A percentile compares a stretch with the other conserved stretches of the same genome.
Evolutionary conservation across 1,140 invertebrate species (phyloP).

Genomic region (Panonychus citri): DNA sequence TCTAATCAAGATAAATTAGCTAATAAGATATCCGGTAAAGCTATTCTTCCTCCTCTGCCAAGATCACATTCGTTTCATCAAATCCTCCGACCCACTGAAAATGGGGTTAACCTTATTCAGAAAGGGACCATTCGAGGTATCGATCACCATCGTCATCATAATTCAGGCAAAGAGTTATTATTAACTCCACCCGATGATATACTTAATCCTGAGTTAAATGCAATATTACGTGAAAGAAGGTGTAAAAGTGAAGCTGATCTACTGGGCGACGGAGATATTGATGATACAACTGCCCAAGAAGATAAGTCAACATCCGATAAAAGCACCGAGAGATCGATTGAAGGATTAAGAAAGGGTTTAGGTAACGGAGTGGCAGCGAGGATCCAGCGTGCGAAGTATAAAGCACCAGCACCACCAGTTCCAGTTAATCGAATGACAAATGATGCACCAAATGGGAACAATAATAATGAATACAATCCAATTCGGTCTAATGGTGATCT

Average conservation of each 20-base stretch:
- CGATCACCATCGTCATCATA: neutral
- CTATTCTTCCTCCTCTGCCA: slow-evolving; percentile 5
- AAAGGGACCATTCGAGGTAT: slow-evolving; percentile 10
- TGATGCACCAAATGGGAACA: too few species aligned
- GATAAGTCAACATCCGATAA: neutral
- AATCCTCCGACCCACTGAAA: slow-evolving; percentile 27
- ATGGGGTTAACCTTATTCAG: slow-evolving; percentile 7
- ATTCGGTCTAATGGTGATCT: too few species aligned
- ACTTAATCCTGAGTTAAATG: neutral
- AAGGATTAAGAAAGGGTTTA: neutral
- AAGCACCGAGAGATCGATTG: neutral
- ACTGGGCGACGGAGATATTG: neutral
- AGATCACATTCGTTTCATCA: slow-evolving; percentile 11
- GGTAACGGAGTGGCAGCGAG: slow-evolving; percentile 1
- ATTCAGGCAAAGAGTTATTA: neutral
- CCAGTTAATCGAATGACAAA: neutral
- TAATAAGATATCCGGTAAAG: neutral
- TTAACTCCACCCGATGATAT: neutral
- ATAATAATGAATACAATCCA: neutral
- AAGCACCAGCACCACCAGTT: neutral
- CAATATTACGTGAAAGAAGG: neutral
- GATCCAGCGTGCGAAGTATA: slow-evolving; percentile 3
- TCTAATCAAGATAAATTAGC: neutral
- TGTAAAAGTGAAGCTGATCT: slow-evolving; percentile 7
- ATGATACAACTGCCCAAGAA: neutral